Evolutionary conservation across 2,888 invertebrate species (phyloP).

Genomic region (Hypolimnas misippus): DNA sequence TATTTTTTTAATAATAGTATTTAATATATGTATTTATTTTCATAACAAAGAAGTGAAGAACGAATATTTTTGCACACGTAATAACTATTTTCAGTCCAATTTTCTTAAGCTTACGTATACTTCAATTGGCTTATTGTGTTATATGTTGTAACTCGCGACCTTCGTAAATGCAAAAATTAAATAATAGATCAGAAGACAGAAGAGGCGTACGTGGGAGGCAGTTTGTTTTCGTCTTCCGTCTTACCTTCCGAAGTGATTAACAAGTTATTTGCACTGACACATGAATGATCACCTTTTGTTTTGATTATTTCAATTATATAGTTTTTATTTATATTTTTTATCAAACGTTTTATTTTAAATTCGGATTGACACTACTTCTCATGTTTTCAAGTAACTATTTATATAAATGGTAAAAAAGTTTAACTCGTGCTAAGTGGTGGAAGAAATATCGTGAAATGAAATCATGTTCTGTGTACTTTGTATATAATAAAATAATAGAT

Average conservation of each 20-base stretch:
- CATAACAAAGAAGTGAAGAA: no score
- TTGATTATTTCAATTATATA: background rate
- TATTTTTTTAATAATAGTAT: no score
- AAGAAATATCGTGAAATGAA: no score
- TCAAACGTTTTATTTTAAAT: no score
- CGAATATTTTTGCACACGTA: background rate
- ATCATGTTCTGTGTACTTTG: no score
- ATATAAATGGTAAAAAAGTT: no score
- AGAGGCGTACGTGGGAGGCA: slow-evolving; percentile 32
- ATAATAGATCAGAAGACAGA: slow-evolving; percentile 12
- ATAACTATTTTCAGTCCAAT: background rate
- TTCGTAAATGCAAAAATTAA: slow-evolving; percentile 15
- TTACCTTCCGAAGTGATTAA: slow-evolving; percentile 13
- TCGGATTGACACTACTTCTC: no score
- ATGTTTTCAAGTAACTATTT: no score
- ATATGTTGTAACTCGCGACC: background rate
- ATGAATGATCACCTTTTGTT: background rate
- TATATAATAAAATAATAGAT: no score
- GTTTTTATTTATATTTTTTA: no score
- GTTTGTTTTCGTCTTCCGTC: slow-evolving; percentile 21
- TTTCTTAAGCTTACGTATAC: background rate
- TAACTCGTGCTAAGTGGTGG: no score
- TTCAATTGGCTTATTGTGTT: background rate
- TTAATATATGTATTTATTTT: no score
- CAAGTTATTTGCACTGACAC: background rate